Evolutionary conservation across 2,797 vertebrate species (phyloP).

Genomic region (Podarcis siculus): DNA sequence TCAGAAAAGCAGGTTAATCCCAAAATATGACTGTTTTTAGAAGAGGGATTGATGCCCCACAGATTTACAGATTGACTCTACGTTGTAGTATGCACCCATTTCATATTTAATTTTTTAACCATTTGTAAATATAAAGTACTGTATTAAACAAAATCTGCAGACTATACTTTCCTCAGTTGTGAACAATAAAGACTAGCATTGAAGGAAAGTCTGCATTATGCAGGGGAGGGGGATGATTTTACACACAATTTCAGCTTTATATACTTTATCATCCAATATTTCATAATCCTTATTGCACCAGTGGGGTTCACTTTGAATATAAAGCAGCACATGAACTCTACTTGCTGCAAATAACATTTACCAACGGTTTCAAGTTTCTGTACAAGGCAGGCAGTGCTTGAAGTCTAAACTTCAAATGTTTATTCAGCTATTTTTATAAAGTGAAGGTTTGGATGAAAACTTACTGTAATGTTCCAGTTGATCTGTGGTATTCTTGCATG

Average conservation of each 20-base stretch:
- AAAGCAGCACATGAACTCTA: background rate
- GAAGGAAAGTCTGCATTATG: slow-evolving; percentile 26
- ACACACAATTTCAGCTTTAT: slow-evolving; percentile 28
- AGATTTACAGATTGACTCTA: background rate
- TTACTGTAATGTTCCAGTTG: slow-evolving; percentile 97
- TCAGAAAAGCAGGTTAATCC: background rate
- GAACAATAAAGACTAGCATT: slow-evolving; percentile 28
- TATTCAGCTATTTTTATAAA: slow-evolving; percentile 40
- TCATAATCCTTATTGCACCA: slow-evolving; percentile 31
- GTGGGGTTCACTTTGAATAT: background rate
- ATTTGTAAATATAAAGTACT: background rate
- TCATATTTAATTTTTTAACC: slow-evolving; percentile 2
- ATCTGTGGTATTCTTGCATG: slow-evolving; percentile 92
- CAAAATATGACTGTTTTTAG: background rate
- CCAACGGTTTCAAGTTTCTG: background rate
- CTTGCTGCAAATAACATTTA: slow-evolving; percentile 8
- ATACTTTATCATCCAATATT: slow-evolving; percentile 31
- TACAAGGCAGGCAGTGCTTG: slow-evolving; percentile 25
- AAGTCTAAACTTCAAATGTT: slow-evolving; percentile 38
- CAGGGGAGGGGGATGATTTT: background rate
- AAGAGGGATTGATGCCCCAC: background rate
- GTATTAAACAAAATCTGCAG: background rate
- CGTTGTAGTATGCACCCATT: background rate
- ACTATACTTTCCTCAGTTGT: slow-evolving; percentile 23
- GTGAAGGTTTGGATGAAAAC: slow-evolving; percentile 62